phyloP scores from a whole-genome alignment of 2,888 invertebrate species.

The Odontocerum albicorne region DNA sequence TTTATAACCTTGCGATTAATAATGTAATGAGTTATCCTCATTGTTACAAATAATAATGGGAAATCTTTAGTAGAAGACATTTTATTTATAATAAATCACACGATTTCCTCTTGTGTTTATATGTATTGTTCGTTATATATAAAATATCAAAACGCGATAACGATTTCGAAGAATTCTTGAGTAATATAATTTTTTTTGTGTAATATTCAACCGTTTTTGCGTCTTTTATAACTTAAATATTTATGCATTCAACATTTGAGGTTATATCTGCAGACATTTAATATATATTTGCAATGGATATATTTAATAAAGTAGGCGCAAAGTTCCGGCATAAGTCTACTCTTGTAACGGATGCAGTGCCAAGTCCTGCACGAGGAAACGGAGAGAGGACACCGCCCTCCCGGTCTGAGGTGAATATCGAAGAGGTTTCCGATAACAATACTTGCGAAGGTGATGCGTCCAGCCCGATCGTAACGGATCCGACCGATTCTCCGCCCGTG shows the following conservation, averaged over 20 bases:
- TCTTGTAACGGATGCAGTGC: conserved; percentile 39
- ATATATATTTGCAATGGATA: conserved; percentile 12
- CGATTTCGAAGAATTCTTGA: too few species aligned
- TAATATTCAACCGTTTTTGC: not conserved
- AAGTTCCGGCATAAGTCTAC: conserved; percentile 14
- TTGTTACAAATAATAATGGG: too few species aligned
- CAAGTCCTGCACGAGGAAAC: conserved; percentile 37
- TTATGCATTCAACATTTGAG: not conserved
- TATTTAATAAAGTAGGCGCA: conserved; percentile 23
- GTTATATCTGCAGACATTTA: not conserved
- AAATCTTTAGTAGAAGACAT: too few species aligned
- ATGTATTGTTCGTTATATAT: too few species aligned
- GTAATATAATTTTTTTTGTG: not conserved
- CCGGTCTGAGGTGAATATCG: conserved; percentile 8
- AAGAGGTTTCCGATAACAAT: conserved; percentile 14
- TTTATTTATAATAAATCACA: too few species aligned
- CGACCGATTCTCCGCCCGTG: conserved; percentile 23
- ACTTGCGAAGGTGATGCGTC: not conserved
- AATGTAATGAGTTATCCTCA: too few species aligned
- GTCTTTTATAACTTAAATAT: not conserved
- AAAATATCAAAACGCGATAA: too few species aligned
- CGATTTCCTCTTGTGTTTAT: too few species aligned
- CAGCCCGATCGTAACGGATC: conserved; percentile 7
- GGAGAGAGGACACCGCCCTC: not conserved
- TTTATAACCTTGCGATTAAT: too few species aligned